Base-by-base conservation (phyloP, 2,888 invertebrate genomes). In the Melinaea marsaeus region DNA sequence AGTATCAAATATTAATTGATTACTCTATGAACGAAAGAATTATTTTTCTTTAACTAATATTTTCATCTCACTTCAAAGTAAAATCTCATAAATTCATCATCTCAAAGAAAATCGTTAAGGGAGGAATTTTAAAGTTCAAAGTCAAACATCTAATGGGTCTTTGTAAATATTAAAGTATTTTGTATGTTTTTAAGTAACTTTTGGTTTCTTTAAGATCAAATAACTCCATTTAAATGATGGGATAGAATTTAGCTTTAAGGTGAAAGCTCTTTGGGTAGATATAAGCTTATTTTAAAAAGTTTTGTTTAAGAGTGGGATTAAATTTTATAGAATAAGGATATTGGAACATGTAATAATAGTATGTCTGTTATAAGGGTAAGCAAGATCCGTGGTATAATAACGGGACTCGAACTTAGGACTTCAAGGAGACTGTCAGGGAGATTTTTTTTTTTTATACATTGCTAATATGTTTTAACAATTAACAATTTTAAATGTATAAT, bases 121-220 rank as follows among this genome's bases (percentile, higher is more conserved):
- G 0, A n/a, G 9, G 51, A 51, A 22, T 51, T 51, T 51, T 32
- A 51, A 51, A 51, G 51, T 51, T 51, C 51, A 7, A 32, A 2
- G 9, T 51, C 3, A 51, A 51, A 51, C 9, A 51, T 51, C 42
- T 61, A 61, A 62, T 67, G 54, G 58, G 55, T 45, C 45, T 48
- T 56, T 22, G 22, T 34, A 54, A 57, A 62, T 56, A 62, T 60
- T 64, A 60, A 64, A 51, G 56, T 62, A 67, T 67, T 67, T 58
- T 48, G 46, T 67, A 42, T 64, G 46, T 60, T 62, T 60, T 55
- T 48, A 48, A 60, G 55, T 22, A 64, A 58, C 46, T 47, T 51
- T 4, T 55, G 55, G 55, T n/a, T 58, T 55, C 47, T 34, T 60
- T 13, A 34, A 58, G 58, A n/a, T 34, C 55, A 58, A 32, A 58